phyloP scores from a whole-genome alignment of 2,797 vertebrate genomes.

The Caiman crocodilus region DNA sequence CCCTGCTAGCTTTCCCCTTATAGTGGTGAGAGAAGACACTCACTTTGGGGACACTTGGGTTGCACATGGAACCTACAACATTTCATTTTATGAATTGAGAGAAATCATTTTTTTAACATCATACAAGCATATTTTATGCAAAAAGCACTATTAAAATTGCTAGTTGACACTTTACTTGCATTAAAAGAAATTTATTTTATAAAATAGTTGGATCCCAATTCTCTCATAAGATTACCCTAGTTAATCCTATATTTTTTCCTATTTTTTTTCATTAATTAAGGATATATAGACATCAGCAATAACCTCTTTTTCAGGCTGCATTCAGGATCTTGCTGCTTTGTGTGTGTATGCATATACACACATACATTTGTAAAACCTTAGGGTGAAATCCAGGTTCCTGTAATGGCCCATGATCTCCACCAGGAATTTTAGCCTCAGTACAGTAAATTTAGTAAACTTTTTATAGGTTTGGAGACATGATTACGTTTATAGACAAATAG shows the following conservation, averaged over 20 bases:
- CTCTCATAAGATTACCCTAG: constrained; percentile 53
- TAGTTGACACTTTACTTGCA: constrained; percentile 56
- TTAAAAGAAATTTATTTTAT: constrained; percentile 56
- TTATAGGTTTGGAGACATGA: neutral
- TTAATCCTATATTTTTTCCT: constrained; percentile 9
- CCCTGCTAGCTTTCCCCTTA: too few species aligned
- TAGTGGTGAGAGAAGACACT: too few species aligned
- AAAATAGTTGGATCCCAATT: constrained; percentile 39
- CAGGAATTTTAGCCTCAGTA: neutral
- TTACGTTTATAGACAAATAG: too few species aligned
- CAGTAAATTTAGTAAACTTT: neutral
- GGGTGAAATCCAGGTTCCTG: neutral
- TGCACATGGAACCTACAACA: neutral
- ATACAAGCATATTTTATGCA: constrained; percentile 59
- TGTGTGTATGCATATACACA: constrained; percentile 42
- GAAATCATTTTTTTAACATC: constrained; percentile 44
- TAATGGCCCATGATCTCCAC: neutral
- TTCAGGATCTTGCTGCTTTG: constrained; percentile 3
- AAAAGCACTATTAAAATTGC: constrained; percentile 52
- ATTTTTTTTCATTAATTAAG: constrained; percentile 55
- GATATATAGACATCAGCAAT: constrained; percentile 58
- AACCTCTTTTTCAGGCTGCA: constrained; percentile 39
- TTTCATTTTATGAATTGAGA: neutral
- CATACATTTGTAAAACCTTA: neutral
- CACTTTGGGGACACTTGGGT: too few species aligned